A percentile compares a stretch with the other conserved stretches of the same genome.
These are phyloP conservation scores for Heliconius charithonia DNA, from an alignment of 2,888 invertebrate species.

Conservation along the genomic window DNA sequence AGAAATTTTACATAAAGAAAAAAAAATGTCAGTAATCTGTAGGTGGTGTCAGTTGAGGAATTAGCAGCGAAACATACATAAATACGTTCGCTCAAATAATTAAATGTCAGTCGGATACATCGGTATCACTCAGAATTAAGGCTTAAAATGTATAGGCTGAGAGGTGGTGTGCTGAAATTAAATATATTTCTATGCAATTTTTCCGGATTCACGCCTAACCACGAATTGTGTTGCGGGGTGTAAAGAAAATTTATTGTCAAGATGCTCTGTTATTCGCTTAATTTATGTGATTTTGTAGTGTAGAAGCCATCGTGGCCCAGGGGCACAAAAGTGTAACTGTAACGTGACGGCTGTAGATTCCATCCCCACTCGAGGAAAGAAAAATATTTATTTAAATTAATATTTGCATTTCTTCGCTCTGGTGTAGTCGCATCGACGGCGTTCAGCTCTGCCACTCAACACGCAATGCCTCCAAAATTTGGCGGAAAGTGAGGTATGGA, in stretches of 20 bases:
- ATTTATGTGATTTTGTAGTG: no score
- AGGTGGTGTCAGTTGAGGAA: slow-evolving; percentile 42
- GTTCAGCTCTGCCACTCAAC: no score
- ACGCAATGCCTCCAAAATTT: no score
- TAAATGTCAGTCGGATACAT: slow-evolving; percentile 64
- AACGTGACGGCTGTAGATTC: no score
- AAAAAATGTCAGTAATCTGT: slow-evolving; percentile 20
- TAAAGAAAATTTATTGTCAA: neutral
- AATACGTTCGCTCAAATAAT: slow-evolving; percentile 61
- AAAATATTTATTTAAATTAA: no score
- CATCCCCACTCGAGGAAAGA: no score
- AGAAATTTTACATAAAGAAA: slow-evolving; percentile 18
- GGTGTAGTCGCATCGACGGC: no score
- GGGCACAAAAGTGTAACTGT: no score
- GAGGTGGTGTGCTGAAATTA: slow-evolving; percentile 30
- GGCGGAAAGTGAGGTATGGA: no score
- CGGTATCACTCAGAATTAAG: slow-evolving; percentile 64
- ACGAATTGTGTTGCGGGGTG: neutral
- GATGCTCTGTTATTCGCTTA: no score
- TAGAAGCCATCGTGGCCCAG: no score
- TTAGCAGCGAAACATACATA: slow-evolving; percentile 50
- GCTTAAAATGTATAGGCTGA: slow-evolving; percentile 50
- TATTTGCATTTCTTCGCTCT: no score
- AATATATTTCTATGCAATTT: neutral
- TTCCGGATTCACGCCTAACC: neutral